Conservation (phyloP, 2,888 invertebrate species). For the Melitaea athalia region DNA sequence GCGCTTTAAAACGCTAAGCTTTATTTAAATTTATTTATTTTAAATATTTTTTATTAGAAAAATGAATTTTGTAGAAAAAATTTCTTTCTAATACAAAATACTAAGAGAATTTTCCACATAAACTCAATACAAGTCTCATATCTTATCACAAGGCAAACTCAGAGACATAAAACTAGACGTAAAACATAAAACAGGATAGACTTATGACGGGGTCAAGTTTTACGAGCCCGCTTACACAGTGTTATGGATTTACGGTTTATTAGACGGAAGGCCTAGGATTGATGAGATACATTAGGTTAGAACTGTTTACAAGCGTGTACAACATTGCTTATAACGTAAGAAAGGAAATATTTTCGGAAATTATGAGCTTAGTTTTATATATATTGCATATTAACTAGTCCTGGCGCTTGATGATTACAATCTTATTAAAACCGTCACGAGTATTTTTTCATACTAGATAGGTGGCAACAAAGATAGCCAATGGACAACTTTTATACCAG, state of each 20-base stretch:
- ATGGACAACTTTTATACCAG: no score
- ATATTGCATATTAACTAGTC: no score
- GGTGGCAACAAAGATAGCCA: no score
- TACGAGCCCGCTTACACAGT: conserved; percentile 29
- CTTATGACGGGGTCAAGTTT: conserved; percentile 34
- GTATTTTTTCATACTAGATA: no score
- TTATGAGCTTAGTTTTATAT: no score
- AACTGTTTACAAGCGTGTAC: neutral
- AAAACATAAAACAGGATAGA: conserved; percentile 32
- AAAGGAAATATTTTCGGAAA: neutral
- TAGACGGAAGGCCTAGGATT: neutral
- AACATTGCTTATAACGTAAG: neutral
- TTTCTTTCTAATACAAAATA: no score
- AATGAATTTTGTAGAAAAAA: no score
- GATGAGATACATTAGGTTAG: conserved; percentile 4
- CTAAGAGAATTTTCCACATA: neutral
- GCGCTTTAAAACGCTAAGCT: no score
- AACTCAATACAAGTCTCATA: neutral
- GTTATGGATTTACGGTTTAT: conserved; percentile 25
- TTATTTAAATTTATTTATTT: no score
- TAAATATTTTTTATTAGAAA: no score
- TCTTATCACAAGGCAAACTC: conserved; percentile 17
- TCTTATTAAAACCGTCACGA: no score
- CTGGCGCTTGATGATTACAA: no score
- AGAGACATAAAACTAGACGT: conserved; percentile 33